Base-by-base conservation (phyloP, 2,113 vertebrate species). In the Trichechus manatus region DNA sequence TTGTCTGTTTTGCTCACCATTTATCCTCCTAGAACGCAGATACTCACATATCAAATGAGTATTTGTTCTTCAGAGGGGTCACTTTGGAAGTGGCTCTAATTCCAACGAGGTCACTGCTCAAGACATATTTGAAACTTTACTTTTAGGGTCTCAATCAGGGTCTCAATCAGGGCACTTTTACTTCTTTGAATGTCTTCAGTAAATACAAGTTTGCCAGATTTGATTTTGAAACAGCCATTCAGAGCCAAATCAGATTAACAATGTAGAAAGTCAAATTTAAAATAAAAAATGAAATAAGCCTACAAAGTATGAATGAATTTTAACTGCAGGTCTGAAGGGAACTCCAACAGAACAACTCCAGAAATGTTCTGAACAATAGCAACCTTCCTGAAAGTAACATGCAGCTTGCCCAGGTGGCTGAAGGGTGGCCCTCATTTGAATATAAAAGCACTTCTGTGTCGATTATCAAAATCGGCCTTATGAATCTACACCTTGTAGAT, bases 191-290 rank as follows among this genome's bases (percentile, higher is more conserved):
- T 3, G 63, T 64, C 50, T 88, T 80, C 4, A 83, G 70, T 91
- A 91, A 91, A 39, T 91, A 87, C 23, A 84, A 39, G 33, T 56
- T 79, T 44, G 39, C 31, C 83, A 78, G 29, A 42, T 79, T 33
- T 66, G 39, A 74, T 74, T 89, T 92, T 89, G 78, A 94, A 70
- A 81, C 7, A 87, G 47, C 29, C 61, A n/a, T 56, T 87, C 7
- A 63, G 42, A 72, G 68, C 78, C 44, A 63, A 47, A 59, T 72
- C 1, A 68, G 42, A 78, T 87, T 61, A 78, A 23, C 78, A 70
- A 91, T 82, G 20, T 25, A 42, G 64, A 68, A 9, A 86, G 61
- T 93, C 63, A 84, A 53, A 19, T 70, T 70, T 78, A 29, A 59
- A 87, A 50, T 15, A n/a, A 87, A 92, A 66, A 96, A 56, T 27